Evolutionary conservation across 2,797 vertebrate genomes (phyloP).

Genomic region (Karalla daura): DNA sequence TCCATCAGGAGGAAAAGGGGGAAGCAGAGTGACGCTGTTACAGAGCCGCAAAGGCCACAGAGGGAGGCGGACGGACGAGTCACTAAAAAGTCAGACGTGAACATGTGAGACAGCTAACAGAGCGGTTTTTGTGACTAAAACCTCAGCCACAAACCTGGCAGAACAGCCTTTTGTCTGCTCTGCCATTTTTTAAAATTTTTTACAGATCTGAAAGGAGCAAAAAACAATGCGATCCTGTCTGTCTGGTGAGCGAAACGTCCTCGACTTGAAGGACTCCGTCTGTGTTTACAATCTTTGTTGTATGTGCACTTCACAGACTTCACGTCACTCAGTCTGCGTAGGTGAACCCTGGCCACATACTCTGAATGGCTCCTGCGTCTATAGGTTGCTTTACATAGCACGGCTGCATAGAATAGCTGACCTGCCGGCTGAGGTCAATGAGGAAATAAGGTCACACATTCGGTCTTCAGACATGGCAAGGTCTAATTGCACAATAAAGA

Average conservation of each 20-base stretch:
- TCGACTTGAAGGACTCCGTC: background rate
- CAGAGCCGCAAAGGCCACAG: background rate
- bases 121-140: background rate
- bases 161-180: background rate
- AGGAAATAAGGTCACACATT: background rate
- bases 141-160: background rate
- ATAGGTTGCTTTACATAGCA: constrained; percentile 31
- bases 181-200: too few relatives aligned
- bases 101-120: background rate
- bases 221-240: background rate
- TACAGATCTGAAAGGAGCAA: background rate
- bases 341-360: constrained; percentile 9
- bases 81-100: background rate
- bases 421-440: constrained; percentile 22
- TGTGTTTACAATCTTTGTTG: constrained; percentile 9
- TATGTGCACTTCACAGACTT: background rate
- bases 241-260: background rate
- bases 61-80: background rate
- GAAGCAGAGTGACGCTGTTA: background rate
- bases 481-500: background rate
- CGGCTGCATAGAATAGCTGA: constrained; percentile 12
- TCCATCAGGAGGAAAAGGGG: background rate
- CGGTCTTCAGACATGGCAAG: background rate
- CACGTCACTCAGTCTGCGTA: constrained; percentile 8
- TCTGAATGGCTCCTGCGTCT: constrained; percentile 21